phyloP scores from a whole-genome alignment of 2,888 invertebrate genomes.

The Platerodrilus igneus region DNA sequence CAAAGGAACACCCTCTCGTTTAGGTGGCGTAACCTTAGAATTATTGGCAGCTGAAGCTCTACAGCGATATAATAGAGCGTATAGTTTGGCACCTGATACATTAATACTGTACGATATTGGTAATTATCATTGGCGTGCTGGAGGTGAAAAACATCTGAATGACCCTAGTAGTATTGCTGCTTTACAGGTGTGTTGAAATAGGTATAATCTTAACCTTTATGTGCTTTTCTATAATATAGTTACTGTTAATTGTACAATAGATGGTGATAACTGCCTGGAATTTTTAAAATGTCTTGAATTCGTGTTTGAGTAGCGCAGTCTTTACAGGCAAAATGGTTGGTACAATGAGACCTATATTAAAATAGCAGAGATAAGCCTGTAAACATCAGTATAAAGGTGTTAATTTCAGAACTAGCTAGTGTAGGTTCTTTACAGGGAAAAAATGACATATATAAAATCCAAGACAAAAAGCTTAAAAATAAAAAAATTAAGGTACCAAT shows the following conservation, averaged over 20 bases:
- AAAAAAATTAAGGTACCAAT: no score
- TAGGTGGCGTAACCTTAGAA: slow-evolving; percentile 88
- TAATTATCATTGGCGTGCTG: slow-evolving; percentile 93
- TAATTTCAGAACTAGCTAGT: no score
- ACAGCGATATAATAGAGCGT: slow-evolving; percentile 75
- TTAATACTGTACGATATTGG: slow-evolving; percentile 76
- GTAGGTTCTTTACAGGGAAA: no score
- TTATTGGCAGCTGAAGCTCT: slow-evolving; percentile 81
- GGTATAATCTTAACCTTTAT: no score
- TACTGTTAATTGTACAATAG: background rate
- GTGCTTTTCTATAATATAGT: no score
- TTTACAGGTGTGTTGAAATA: slow-evolving; percentile 59
- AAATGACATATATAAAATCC: no score
- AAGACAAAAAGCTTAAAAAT: no score
- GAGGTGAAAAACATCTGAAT: slow-evolving; percentile 97
- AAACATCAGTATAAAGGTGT: no score
- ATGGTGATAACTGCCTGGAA: background rate
- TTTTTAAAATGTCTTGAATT: background rate
- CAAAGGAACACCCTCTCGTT: slow-evolving; percentile 64
- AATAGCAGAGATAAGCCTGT: no score
- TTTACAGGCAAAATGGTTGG: no score
- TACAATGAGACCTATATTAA: no score
- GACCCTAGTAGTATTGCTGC: slow-evolving; percentile 78
- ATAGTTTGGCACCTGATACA: slow-evolving; percentile 64
- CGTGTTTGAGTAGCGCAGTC: no score